Conservation (phyloP, 2,888 invertebrate genomes). For the Nebria salina region DNA sequence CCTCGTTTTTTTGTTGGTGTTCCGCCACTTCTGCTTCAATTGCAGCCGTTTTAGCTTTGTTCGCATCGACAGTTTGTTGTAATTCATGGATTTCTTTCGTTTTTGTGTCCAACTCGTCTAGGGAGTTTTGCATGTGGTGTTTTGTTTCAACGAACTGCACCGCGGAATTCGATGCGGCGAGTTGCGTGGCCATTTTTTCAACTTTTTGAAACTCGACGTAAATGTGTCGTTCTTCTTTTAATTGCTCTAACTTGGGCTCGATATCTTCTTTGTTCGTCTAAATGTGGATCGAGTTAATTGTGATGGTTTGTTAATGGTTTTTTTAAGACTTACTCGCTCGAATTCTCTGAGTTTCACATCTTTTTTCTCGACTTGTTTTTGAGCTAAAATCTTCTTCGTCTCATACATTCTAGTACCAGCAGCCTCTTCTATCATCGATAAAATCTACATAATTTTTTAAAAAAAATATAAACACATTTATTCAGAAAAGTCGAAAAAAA, state of each 20-base stretch:
- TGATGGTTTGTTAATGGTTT: not conserved
- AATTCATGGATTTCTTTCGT: constrained; percentile 50
- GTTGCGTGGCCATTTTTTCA: constrained; percentile 73
- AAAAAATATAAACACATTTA: not conserved
- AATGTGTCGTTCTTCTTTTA: constrained; percentile 84
- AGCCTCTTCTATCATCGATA: constrained; percentile 98
- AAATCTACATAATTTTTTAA: constrained; percentile 67
- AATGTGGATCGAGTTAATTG: constrained; percentile 45
- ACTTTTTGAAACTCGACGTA: constrained; percentile 90
- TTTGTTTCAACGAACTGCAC: constrained; percentile 69
- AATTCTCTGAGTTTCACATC: constrained; percentile 90
- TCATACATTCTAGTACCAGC: constrained; percentile 98
- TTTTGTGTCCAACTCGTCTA: constrained; percentile 53
- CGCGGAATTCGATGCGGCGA: constrained; percentile 71
- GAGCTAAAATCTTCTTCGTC: constrained; percentile 86
- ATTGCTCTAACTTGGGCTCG: constrained; percentile 85
- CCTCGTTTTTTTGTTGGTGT: constrained; percentile 72
- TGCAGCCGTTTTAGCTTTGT: constrained; percentile 65
- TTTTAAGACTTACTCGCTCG: constrained; percentile 69
- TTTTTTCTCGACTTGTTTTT: constrained; percentile 91
- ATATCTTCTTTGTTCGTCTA: constrained; percentile 85
- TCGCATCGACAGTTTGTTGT: constrained; percentile 66
- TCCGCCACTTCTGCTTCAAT: constrained; percentile 71
- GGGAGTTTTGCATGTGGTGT: constrained; percentile 50
- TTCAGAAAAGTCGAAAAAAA: too few relatives aligned